These are phyloP conservation scores for Zeuzera pyrina DNA, from an alignment of 2,888 invertebrate genomes.

Conservation along the genomic window DNA sequence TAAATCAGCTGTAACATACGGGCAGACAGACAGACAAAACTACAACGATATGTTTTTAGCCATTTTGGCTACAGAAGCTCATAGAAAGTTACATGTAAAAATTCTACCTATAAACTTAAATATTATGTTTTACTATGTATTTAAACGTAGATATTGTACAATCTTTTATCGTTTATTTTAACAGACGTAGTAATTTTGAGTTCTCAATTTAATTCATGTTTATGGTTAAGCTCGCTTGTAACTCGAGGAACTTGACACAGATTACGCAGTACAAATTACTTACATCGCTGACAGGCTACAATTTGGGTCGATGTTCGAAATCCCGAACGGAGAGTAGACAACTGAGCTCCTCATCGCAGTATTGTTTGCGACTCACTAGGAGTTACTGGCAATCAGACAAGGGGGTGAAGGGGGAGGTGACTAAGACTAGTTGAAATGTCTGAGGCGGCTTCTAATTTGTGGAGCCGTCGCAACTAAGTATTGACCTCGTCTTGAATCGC, in stretches of 20 bases:
- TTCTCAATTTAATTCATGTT: no score
- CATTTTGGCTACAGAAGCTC: no score
- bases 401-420: slow-evolving; percentile 21
- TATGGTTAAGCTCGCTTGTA: no score
- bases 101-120: no score
- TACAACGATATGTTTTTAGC: no score
- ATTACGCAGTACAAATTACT: slow-evolving; percentile 37
- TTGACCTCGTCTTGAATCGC: slow-evolving; percentile 38
- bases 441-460: slow-evolving; percentile 50
- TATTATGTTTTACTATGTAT: no score
- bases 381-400: slow-evolving; percentile 44
- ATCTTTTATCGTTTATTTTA: no score
- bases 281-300: slow-evolving; percentile 35
- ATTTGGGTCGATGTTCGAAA: slow-evolving; percentile 40
- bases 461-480: slow-evolving; percentile 34
- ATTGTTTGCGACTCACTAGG: slow-evolving; percentile 47
- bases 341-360: slow-evolving; percentile 44
- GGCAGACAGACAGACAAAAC: no score
- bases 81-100: no score
- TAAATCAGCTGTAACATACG: no score
- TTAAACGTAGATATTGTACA: no score
- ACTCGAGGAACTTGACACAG: slow-evolving; percentile 17
- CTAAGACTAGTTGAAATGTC: slow-evolving; percentile 46
- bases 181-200: no score
- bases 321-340: slow-evolving; percentile 45